A percentile compares a stretch with the other conserved stretches of the same genome.
These are phyloP conservation scores for Gambelia wislizenii DNA, from an alignment of 2,797 vertebrate species.

Conservation along the genomic window DNA sequence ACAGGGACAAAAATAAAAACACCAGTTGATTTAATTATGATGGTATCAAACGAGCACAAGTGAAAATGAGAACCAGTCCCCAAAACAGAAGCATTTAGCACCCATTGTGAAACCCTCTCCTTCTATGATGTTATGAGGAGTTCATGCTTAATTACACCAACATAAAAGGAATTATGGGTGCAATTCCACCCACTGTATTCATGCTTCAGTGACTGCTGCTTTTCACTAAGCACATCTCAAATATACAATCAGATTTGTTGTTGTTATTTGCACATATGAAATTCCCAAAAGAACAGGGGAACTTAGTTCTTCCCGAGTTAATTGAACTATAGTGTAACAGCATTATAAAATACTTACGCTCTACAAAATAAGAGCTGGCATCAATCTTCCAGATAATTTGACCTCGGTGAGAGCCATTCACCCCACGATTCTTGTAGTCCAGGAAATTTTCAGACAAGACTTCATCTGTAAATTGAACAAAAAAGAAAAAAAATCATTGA, in stretches of 20 bases:
- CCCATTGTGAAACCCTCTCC: background rate
- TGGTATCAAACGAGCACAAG: background rate
- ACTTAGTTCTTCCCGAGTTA: background rate
- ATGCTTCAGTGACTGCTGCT: conserved; percentile 12
- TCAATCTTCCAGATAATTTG: conserved; percentile 98
- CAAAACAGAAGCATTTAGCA: background rate
- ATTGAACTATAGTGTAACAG: background rate
- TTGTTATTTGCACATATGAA: background rate
- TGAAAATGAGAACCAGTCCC: background rate
- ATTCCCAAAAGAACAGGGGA: conserved; percentile 10
- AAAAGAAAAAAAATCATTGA: fast-evolving
- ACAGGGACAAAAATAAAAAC: conserved; percentile 4
- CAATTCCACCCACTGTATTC: background rate
- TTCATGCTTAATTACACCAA: background rate
- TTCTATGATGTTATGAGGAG: conserved; percentile 8
- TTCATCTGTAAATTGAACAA: conserved; percentile 84
- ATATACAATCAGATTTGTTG: background rate
- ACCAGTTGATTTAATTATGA: background rate
- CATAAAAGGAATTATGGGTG: background rate
- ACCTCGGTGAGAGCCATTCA: conserved; percentile 94
- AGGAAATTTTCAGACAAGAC: conserved; percentile 94
- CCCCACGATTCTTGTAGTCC: conserved; percentile 97
- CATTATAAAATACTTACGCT: conserved; percentile 83
- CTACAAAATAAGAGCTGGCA: conserved; percentile 89
- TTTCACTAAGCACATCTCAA: conserved; percentile 10